Evolutionary conservation across 2,797 vertebrate genomes (phyloP).

Genomic region (Pseudomugil gertrudae): DNA sequence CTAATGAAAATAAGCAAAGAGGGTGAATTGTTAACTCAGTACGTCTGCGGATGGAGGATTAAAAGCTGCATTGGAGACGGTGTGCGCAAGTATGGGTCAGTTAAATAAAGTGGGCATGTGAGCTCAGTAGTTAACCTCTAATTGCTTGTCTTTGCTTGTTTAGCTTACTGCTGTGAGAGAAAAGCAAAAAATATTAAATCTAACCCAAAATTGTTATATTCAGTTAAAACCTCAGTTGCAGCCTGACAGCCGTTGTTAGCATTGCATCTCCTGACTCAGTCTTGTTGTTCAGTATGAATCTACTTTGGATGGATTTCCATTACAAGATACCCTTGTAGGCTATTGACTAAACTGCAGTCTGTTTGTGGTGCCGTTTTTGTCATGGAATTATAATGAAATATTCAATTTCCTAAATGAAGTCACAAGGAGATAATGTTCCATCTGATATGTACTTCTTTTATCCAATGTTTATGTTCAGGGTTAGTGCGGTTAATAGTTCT

Average conservation of each 20-base stretch:
- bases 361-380: background rate
- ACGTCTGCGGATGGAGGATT: background rate
- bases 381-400: background rate
- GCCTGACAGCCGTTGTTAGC: background rate
- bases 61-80: background rate
- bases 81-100: background rate
- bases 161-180: background rate
- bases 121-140: background rate
- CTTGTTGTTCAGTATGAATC: slow-evolving; percentile 3
- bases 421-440: background rate
- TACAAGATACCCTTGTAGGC: background rate
- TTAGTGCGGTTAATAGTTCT: background rate
- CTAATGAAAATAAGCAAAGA: slow-evolving; percentile 23
- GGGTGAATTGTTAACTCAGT: slow-evolving; percentile 11
- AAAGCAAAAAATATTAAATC: slow-evolving; percentile 1
- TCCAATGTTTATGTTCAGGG: background rate
- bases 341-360: background rate
- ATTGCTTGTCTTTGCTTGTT: slow-evolving; percentile 4
- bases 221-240: background rate
- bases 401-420: background rate
- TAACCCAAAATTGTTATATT: background rate
- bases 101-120: background rate
- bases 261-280: background rate
- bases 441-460: background rate
- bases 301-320: slow-evolving; percentile 7